phyloP scores from a whole-genome alignment of 37 sponge, comb jelly and placozoan genomes.

The Mnemiopsis leidyi region DNA sequence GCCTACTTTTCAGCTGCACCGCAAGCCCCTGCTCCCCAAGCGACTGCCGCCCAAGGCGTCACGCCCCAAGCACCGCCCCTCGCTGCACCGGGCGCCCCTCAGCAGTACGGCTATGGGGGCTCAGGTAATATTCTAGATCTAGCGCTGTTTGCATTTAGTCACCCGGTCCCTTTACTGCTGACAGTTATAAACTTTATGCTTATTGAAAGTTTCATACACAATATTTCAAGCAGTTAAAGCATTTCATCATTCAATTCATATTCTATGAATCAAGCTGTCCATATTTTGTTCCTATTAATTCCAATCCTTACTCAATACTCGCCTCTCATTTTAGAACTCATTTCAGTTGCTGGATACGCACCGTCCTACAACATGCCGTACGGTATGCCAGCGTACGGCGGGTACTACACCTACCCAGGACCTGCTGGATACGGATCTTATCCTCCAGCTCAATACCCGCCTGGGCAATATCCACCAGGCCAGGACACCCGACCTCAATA shows the following conservation, averaged over 20 bases:
- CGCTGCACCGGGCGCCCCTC: neutral
- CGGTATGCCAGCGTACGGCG: conserved; percentile 31
- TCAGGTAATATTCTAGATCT: no score
- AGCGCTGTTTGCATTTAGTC: no score
- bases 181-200: no score
- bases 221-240: no score
- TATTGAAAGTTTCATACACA: no score
- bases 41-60: neutral
- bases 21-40: neutral
- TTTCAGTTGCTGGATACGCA: neutral
- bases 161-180: no score
- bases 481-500: conserved; percentile 26
- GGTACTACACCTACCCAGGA: conserved; percentile 62
- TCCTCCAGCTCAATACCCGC: conserved; percentile 30
- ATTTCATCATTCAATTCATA: no score
- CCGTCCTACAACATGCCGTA: conserved; percentile 43
- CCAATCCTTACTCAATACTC: neutral
- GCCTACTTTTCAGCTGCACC: neutral
- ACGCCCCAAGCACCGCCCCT: conserved; percentile 39
- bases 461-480: conserved; percentile 30
- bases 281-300: no score
- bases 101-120: neutral
- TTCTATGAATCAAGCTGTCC: no score
- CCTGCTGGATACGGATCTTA: neutral
- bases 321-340: neutral